These are phyloP conservation scores for Colossoma macropomum DNA, from an alignment of 2,113 vertebrate genomes.

Conservation along the genomic window DNA sequence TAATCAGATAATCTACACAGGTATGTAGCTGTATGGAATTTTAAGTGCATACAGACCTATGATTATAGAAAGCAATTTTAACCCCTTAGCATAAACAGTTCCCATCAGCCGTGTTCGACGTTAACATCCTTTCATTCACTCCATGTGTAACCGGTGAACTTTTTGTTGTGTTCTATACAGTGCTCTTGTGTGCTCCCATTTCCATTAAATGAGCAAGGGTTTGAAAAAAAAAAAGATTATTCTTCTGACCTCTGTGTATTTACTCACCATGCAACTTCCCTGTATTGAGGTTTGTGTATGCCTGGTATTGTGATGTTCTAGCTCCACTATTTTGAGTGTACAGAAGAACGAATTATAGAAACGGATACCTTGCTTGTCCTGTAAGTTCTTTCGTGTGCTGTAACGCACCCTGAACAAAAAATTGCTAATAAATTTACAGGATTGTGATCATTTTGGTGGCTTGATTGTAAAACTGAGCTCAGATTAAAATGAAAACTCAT, in stretches of 20 bases:
- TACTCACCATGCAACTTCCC: slow-evolving; percentile 82
- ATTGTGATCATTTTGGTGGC: slow-evolving; percentile 57
- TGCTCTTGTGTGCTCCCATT: slow-evolving; percentile 96
- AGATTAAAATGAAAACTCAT: slow-evolving; percentile 58
- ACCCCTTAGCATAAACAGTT: slow-evolving; percentile 82
- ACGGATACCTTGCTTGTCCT: slow-evolving; percentile 83
- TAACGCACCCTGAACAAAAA: slow-evolving; percentile 41
- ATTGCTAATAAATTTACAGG: slow-evolving; percentile 54
- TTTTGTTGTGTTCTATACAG: slow-evolving; percentile 94
- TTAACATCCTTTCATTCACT: slow-evolving; percentile 87
- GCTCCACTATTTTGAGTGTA: slow-evolving; percentile 94
- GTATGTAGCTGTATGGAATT: slow-evolving; percentile 88
- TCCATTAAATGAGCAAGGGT: slow-evolving; percentile 88
- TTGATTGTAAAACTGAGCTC: slow-evolving; percentile 54
- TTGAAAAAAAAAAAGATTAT: slow-evolving; percentile 67
- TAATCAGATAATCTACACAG: slow-evolving; percentile 88
- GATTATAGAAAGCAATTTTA: slow-evolving; percentile 80
- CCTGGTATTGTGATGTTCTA: slow-evolving; percentile 98
- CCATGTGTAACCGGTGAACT: slow-evolving; percentile 90
- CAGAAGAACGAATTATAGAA: slow-evolving; percentile 89
- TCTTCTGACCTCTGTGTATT: slow-evolving; percentile 89
- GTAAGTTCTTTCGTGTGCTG: slow-evolving; percentile 39
- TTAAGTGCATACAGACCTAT: slow-evolving; percentile 86
- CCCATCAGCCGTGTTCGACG: slow-evolving; percentile 82
- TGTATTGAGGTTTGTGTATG: slow-evolving; percentile 91